phyloP scores from a whole-genome alignment of 1,140 invertebrate genomes.

The Calephelis virginiensis region DNA sequence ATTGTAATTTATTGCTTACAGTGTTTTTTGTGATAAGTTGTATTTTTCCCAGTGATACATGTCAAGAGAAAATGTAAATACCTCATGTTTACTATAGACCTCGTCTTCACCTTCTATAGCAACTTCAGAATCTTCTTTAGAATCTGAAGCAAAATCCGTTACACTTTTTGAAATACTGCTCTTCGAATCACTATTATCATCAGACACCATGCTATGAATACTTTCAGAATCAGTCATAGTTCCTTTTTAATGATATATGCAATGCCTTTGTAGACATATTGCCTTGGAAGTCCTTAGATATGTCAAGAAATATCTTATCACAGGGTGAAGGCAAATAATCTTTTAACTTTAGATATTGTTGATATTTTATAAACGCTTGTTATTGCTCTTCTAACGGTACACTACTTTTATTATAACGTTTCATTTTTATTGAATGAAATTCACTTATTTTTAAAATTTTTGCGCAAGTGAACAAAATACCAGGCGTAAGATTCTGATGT shows the following conservation, averaged over 20 bases:
- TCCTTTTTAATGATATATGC: background rate
- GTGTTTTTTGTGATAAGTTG: background rate
- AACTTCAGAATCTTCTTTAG: no score
- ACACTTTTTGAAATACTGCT: no score
- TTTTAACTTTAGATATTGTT: background rate
- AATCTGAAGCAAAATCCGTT: no score
- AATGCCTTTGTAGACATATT: background rate
- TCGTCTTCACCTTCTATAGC: no score
- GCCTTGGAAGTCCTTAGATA: background rate
- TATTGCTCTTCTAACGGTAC: background rate
- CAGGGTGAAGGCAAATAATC: background rate
- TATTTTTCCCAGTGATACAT: background rate
- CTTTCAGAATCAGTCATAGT: background rate
- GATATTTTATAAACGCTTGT: background rate
- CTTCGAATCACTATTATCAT: background rate
- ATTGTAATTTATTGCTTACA: background rate
- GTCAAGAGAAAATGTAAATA: background rate
- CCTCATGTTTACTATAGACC: no score
- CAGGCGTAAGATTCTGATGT: no score
- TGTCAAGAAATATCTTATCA: background rate
- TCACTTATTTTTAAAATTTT: no score
- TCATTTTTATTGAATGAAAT: background rate
- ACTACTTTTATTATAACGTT: background rate
- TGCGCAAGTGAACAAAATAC: no score
- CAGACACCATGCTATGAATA: background rate